These are phyloP conservation scores for Falco biarmicus DNA, from an alignment of 2,797 vertebrate genomes.

Conservation along the genomic window DNA sequence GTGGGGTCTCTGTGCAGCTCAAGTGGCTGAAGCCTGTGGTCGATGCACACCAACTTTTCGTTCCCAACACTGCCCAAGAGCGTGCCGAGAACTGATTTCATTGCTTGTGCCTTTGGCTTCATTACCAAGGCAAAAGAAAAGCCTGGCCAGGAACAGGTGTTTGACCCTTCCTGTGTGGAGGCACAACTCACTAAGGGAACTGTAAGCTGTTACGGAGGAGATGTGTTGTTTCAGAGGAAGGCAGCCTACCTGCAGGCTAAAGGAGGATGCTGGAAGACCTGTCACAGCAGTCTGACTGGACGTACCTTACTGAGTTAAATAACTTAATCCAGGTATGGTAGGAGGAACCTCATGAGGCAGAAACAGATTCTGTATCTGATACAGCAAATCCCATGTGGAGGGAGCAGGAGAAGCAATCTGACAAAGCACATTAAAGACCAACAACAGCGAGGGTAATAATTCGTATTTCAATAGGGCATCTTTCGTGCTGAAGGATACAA, in stretches of 20 bases:
- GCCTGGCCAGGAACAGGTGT: neutral
- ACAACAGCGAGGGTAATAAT: neutral
- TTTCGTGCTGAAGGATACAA: constrained; percentile 8
- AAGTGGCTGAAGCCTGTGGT: neutral
- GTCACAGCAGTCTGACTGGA: neutral
- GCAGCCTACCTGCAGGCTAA: neutral
- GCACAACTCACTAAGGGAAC: neutral
- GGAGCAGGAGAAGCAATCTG: neutral
- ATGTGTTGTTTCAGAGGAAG: neutral
- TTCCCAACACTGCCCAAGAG: neutral
- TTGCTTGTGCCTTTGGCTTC: neutral
- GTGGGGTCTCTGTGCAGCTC: neutral
- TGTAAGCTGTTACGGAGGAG: neutral
- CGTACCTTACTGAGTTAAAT: neutral
- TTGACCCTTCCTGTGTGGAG: neutral
- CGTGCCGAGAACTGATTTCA: neutral
- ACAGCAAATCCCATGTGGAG: neutral
- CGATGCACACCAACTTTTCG: neutral
- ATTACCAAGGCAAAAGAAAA: neutral
- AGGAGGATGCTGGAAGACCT: neutral
- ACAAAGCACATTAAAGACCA: neutral
- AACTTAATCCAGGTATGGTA: neutral
- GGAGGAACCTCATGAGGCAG: neutral
- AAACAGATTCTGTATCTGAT: neutral
- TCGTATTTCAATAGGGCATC: neutral